Base-by-base conservation (phyloP, 2,113 vertebrate genomes). In the Oryzias melastigma region DNA sequence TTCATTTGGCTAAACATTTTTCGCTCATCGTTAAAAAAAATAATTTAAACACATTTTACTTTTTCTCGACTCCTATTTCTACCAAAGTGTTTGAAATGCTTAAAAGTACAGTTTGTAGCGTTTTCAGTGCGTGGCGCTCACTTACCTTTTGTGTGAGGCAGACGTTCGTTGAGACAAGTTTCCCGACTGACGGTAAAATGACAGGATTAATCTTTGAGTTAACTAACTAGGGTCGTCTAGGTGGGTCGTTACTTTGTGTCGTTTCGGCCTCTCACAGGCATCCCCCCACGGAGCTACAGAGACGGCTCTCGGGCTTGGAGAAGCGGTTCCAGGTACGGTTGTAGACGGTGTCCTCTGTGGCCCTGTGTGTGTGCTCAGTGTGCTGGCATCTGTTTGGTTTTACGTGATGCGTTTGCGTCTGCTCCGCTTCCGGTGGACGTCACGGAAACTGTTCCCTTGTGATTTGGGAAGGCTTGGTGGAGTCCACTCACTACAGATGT, bases 141-240 rank as follows among this genome's bases (percentile, higher is more conserved):
- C 80, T 76, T 43, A 87, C 83, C 83, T 56, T 54, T 25, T 3
- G 42, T 51, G 55, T 45, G 17, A 8, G 46, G 74, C 41, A 59
- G 73, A 55, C 19, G 53, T 2, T 56, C 42, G 19, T 25, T 17
- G 7, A 0, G 14, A 16, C 12, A 40, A 51, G 29, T 40, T 52
- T 35, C 13, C 4, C 4, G 5, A 16, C 22, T 3, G 15, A 40
- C 18, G 10, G 14, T 7, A 16, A 49, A 44, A 19, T 13, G 52
- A 46, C 17, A 24, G 5, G 1, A 4, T 48, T 44, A 14, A 41
- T 43, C 8, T 52, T 1, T 41, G 5, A n/a, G 17, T 19, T 48
- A 29, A 49, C 62, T 49, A 64, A 74, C 81, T 83, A 77, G 81
- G 83, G 77, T 72, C 81, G 75, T 77, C 75, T 81, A 83, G 73